A percentile compares a stretch with the other conserved stretches of the same genome.
Evolutionary conservation across 2,797 vertebrate species (phyloP).

Genomic region (Peromyscus attwateri): DNA sequence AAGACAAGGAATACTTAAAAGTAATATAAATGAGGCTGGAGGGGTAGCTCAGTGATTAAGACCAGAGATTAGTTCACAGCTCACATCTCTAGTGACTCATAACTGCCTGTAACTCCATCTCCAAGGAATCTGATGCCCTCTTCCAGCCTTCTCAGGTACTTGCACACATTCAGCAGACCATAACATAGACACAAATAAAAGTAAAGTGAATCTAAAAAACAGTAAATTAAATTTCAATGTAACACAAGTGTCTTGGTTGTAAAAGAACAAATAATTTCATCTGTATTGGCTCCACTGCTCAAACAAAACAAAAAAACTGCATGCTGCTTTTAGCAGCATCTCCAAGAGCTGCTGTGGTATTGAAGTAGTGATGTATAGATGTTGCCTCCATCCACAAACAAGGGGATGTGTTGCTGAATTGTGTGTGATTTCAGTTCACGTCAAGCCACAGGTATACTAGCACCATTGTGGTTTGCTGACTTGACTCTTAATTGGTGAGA

Average conservation of each 20-base stretch:
- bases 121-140: not conserved
- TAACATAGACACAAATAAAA: not conserved
- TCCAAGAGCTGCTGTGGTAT: not conserved
- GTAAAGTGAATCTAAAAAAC: not conserved
- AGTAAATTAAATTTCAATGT: not conserved
- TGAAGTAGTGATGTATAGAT: not conserved
- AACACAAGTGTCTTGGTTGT: not conserved
- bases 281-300: fast-evolving
- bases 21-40: not conserved
- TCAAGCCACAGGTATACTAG: not conserved
- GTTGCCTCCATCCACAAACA: constrained; percentile 2
- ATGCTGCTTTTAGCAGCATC: not conserved
- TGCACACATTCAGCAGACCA: not conserved
- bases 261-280: not conserved
- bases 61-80: not conserved
- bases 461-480: not conserved
- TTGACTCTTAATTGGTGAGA: not conserved
- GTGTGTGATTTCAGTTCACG: not conserved
- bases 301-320: not conserved
- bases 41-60: not conserved
- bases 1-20: not conserved
- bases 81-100: not conserved
- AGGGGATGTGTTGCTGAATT: not conserved
- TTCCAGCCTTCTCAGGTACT: not conserved
- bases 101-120: not conserved